Evolutionary conservation across 1,140 invertebrate species (phyloP).

Genomic region (Rhopalosiphum padi): DNA sequence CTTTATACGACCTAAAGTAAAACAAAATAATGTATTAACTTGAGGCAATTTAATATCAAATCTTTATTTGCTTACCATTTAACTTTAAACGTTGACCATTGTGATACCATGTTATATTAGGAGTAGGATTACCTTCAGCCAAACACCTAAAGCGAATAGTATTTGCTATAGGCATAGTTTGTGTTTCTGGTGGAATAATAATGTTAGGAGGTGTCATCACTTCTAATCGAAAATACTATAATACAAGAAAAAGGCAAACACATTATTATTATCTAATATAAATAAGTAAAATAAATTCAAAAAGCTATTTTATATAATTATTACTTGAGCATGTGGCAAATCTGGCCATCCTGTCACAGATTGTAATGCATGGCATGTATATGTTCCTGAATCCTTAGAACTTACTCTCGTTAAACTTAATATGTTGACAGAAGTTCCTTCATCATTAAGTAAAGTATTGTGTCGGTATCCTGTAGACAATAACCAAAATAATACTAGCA

Average conservation of each 20-base stretch:
- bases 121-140: slow-evolving; percentile 71
- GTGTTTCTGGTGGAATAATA: slow-evolving; percentile 67
- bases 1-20: slow-evolving; percentile 66
- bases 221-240: slow-evolving; percentile 62
- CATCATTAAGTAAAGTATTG: background rate
- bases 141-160: slow-evolving; percentile 76
- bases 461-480: slow-evolving; percentile 35
- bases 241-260: background rate
- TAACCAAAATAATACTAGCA: background rate
- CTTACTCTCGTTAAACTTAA: slow-evolving; percentile 40
- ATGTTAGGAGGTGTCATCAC: slow-evolving; percentile 70
- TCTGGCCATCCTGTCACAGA: slow-evolving; percentile 38
- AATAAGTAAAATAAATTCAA: background rate
- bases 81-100: slow-evolving; percentile 69
- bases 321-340: slow-evolving; percentile 16
- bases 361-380: slow-evolving; percentile 59
- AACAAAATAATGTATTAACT: background rate
- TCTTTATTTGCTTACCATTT: slow-evolving; percentile 65
- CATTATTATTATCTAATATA: background rate
- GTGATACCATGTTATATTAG: slow-evolving; percentile 75
- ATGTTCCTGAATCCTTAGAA: slow-evolving; percentile 58
- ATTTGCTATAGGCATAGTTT: slow-evolving; percentile 70
- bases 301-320: background rate
- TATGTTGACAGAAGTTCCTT: background rate
- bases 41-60: background rate